phyloP scores from a whole-genome alignment of 2,797 vertebrate species.

The Silurus lanzhouensis region DNA sequence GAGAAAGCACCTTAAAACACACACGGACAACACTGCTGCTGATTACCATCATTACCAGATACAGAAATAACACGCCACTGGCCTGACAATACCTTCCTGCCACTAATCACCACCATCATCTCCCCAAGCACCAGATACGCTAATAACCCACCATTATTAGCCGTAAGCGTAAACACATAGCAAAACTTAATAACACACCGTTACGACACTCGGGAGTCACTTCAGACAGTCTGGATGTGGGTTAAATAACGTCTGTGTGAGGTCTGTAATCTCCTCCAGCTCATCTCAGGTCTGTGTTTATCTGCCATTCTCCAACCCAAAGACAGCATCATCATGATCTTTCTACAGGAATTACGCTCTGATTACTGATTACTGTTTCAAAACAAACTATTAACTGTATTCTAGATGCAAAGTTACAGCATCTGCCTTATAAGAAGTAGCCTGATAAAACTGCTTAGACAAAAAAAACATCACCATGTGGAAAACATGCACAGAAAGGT shows the following conservation, averaged over 20 bases:
- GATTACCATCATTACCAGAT: neutral
- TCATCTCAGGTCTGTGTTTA: constrained; percentile 41
- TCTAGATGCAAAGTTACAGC: neutral
- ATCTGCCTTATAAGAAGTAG: too few relatives aligned
- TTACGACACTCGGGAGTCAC: constrained; percentile 28
- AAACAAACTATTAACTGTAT: neutral
- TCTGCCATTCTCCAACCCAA: neutral
- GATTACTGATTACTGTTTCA: neutral
- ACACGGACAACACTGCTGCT: neutral
- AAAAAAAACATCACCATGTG: too few relatives aligned
- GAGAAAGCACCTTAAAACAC: too few relatives aligned
- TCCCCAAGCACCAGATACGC: constrained; percentile 14
- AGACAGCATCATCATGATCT: neutral
- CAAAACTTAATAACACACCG: constrained; percentile 32
- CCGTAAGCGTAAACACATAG: neutral
- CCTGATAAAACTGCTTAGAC: too few relatives aligned
- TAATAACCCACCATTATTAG: constrained; percentile 18
- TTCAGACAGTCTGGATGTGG: constrained; percentile 26
- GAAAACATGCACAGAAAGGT: too few relatives aligned
- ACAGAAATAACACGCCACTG: constrained; percentile 39
- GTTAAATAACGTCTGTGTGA: constrained; percentile 47
- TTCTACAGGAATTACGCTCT: too few relatives aligned
- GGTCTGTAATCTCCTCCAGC: constrained; percentile 50
- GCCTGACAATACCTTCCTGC: constrained; percentile 12
- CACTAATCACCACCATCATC: constrained; percentile 51